These are phyloP conservation scores for Ia io DNA, from an alignment of 2,113 vertebrate species.

Conservation along the genomic window DNA sequence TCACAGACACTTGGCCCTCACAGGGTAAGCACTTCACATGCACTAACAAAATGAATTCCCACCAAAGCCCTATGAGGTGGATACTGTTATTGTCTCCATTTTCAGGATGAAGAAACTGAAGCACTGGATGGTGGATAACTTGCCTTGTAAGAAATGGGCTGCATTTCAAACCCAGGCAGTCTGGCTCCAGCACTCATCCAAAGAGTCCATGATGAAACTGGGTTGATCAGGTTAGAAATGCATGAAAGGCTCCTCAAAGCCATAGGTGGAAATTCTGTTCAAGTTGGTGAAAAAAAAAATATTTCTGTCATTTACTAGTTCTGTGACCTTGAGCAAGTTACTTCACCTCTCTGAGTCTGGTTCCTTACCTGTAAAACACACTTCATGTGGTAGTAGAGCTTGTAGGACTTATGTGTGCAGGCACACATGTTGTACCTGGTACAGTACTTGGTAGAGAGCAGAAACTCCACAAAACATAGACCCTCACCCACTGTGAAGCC, in stretches of 20 bases:
- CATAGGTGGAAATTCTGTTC: background rate
- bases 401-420: background rate
- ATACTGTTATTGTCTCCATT: background rate
- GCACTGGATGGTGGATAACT: background rate
- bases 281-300: background rate
- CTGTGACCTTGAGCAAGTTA: background rate
- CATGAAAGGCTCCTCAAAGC: background rate
- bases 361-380: background rate
- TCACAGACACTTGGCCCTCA: background rate
- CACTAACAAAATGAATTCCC: background rate
- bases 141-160: background rate
- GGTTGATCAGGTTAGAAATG: background rate
- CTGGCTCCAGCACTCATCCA: background rate
- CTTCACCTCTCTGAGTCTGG: background rate
- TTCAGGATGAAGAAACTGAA: background rate
- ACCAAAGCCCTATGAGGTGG: background rate
- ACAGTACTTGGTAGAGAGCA: background rate
- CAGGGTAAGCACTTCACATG: background rate
- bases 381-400: background rate
- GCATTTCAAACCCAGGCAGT: background rate
- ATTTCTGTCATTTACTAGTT: background rate
- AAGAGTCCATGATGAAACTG: background rate
- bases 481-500: background rate
- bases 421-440: no score
- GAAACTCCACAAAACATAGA: background rate